Percentiles rank a stretch among this genome's conserved stretches.
Conservation (phyloP, 2,888 invertebrate species). For the Cephus rjabovi region DNA sequence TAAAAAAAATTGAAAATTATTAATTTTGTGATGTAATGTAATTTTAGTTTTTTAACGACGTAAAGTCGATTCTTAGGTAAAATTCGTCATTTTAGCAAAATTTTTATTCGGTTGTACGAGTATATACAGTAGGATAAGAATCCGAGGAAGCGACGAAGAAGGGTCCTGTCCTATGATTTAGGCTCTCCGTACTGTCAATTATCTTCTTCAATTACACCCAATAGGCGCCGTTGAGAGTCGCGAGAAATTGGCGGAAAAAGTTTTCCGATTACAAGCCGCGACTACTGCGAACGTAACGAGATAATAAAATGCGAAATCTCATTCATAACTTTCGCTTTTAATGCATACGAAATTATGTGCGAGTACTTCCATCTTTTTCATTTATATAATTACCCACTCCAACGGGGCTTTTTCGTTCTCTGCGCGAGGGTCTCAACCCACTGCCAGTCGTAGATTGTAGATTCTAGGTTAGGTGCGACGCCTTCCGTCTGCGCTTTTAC, state of each 20-base stretch:
- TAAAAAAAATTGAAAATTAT: neutral
- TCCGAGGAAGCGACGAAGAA: neutral
- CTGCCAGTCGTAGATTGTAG: neutral
- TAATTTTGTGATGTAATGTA: neutral
- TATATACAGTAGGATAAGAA: neutral
- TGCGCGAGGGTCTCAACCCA: neutral
- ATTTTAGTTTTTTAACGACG: neutral
- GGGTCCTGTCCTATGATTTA: neutral
- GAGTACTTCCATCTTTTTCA: constrained; percentile 29
- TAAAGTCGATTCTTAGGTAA: too few relatives aligned
- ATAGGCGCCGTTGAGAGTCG: neutral
- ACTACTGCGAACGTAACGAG: constrained; percentile 33
- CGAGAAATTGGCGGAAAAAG: neutral
- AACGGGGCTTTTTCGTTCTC: neutral
- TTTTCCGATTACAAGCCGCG: constrained; percentile 3
- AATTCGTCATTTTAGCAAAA: too few relatives aligned
- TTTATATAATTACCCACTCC: constrained; percentile 40
- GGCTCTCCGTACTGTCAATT: neutral
- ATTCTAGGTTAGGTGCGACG: neutral
- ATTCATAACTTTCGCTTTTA: constrained; percentile 46
- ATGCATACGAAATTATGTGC: constrained; percentile 44
- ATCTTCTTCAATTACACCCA: neutral
- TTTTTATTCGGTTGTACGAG: too few relatives aligned
- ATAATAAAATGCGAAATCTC: constrained; percentile 42
- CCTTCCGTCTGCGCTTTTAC: neutral